Conservation (phyloP, 1,140 invertebrate genomes). For the Neuroterus valhalla region DNA sequence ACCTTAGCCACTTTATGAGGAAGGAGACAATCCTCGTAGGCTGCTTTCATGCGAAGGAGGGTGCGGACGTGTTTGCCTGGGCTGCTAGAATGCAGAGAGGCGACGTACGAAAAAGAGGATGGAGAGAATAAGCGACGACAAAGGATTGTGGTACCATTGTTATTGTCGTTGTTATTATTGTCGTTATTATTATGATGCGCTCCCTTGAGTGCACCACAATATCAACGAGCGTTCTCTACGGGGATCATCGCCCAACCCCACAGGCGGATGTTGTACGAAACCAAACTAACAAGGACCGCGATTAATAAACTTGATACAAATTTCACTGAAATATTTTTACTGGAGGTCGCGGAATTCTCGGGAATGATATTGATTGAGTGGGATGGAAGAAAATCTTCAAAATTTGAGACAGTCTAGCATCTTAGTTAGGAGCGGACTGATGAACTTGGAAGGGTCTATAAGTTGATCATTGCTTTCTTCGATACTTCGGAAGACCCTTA, state of each 20-base stretch:
- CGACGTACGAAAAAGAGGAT: conserved; percentile 41
- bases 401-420: no score
- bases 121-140: conserved; percentile 59
- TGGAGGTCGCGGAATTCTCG: no score
- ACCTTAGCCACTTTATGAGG: conserved; percentile 46
- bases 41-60: conserved; percentile 28
- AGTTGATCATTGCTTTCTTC: conserved; percentile 15
- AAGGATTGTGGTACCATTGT: conserved; percentile 49
- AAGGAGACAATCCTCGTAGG: conserved; percentile 39
- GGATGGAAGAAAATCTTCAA: neutral
- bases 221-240: conserved; percentile 36
- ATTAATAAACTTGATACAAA: neutral
- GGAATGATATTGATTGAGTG: no score
- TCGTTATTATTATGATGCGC: conserved; percentile 60
- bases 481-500: neutral
- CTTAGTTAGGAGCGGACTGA: no score
- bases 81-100: conserved; percentile 43
- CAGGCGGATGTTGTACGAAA: neutral
- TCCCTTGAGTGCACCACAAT: conserved; percentile 61
- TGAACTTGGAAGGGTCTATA: conserved; percentile 17
- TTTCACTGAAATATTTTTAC: no score
- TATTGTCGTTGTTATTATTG: conserved; percentile 44
- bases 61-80: conserved; percentile 31
- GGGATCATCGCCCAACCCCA: neutral
- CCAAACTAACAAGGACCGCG: neutral